Conservation (phyloP, 2,113 vertebrate genomes). For the Nycticryphes semicollaris region DNA sequence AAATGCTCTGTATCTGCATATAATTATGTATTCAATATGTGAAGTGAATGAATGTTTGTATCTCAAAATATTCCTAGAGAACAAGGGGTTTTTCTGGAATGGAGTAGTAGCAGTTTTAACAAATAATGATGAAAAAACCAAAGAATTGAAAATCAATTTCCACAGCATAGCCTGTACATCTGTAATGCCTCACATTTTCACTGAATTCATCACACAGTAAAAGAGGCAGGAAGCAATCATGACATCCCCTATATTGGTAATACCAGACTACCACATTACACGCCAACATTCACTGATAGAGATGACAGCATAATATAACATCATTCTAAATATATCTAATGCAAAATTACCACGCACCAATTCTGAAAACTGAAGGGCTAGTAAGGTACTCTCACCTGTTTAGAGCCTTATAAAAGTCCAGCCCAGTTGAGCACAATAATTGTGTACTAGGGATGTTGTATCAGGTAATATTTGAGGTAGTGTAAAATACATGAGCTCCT, state of each 20-base stretch:
- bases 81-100: neutral
- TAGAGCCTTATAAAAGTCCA: neutral
- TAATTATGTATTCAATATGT: neutral
- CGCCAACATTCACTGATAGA: neutral
- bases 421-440: neutral
- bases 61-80: neutral
- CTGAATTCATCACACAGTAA: neutral
- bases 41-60: neutral
- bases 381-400: neutral
- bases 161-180: neutral
- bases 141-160: neutral
- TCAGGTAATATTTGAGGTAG: neutral
- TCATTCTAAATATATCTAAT: neutral
- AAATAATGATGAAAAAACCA: neutral
- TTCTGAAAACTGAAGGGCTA: neutral
- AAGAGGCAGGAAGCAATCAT: neutral
- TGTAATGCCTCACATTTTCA: neutral
- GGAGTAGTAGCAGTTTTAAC: neutral
- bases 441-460: neutral
- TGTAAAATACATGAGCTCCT: neutral
- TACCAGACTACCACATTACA: neutral
- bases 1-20: neutral
- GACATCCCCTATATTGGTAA: neutral
- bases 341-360: neutral
- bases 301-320: neutral